These are phyloP conservation scores for Mayetiola destructor DNA, from an alignment of 2,888 invertebrate species.

Conservation along the genomic window DNA sequence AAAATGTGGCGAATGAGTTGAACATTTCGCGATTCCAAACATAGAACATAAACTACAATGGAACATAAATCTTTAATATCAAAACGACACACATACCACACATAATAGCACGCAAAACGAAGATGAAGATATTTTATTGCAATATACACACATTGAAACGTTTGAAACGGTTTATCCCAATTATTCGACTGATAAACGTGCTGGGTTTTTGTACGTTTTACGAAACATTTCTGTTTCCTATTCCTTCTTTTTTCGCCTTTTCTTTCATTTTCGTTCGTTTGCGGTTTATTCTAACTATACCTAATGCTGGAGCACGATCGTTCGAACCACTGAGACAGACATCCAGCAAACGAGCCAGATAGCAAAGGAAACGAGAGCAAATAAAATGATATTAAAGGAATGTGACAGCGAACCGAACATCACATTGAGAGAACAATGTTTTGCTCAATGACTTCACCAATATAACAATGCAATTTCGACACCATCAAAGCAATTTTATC, in stretches of 20 bases:
- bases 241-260: neutral
- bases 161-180: too few relatives aligned
- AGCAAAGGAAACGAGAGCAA: neutral
- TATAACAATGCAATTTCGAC: conserved; percentile 5
- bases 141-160: neutral
- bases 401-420: neutral
- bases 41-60: conserved; percentile 16
- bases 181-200: too few relatives aligned
- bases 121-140: conserved; percentile 2
- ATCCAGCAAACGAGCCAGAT: neutral
- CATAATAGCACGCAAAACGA: neutral
- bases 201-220: neutral
- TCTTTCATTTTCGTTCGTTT: neutral
- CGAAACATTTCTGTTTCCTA: neutral
- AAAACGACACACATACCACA: neutral
- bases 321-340: neutral
- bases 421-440: neutral
- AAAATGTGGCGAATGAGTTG: too few relatives aligned
- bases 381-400: neutral
- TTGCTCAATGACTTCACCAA: neutral
- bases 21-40: too few relatives aligned
- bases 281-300: neutral
- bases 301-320: neutral
- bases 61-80: conserved; percentile 17
- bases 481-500: neutral